Conservation (phyloP, 30 jellyfish, hydroid and myxozoan species). For the Cassiopea xamachana region DNA sequence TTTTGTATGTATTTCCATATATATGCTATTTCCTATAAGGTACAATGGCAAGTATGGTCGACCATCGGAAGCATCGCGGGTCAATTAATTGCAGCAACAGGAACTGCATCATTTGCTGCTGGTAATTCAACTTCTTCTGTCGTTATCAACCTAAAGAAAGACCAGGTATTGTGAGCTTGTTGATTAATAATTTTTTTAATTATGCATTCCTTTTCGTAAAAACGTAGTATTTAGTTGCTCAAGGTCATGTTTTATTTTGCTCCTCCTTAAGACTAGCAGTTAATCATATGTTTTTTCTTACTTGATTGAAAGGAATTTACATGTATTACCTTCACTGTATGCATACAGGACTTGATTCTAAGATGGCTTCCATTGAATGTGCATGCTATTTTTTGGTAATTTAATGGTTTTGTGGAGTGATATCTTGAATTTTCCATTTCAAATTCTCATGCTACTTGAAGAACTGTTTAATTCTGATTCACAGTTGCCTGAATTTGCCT, state of each 20-base stretch:
- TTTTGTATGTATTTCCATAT: too few relatives aligned
- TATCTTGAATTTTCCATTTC: too few relatives aligned
- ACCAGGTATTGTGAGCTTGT: constrained; percentile 33
- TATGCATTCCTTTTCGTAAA: neutral
- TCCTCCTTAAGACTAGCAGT: too few relatives aligned
- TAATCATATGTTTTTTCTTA: too few relatives aligned
- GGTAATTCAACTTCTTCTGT: constrained; percentile 43
- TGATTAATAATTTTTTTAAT: neutral
- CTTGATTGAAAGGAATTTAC: too few relatives aligned
- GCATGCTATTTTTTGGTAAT: too few relatives aligned
- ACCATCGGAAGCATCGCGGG: constrained; percentile 18
- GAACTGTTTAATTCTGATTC: neutral
- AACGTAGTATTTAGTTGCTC: neutral
- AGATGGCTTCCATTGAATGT: too few relatives aligned
- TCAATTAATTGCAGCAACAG: constrained; percentile 36
- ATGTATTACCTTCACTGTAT: too few relatives aligned
- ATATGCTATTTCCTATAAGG: neutral
- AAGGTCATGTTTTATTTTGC: neutral
- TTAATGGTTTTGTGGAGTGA: too few relatives aligned
- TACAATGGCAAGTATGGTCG: constrained; percentile 68
- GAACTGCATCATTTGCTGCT: constrained; percentile 58
- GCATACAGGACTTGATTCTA: too few relatives aligned
- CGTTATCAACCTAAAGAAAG: constrained; percentile 29
- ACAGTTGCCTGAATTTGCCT: constrained; percentile 86
- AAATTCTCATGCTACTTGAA: too few relatives aligned